phyloP scores from a whole-genome alignment of 2,113 vertebrate genomes.

The Craseonycteris thonglongyai region DNA sequence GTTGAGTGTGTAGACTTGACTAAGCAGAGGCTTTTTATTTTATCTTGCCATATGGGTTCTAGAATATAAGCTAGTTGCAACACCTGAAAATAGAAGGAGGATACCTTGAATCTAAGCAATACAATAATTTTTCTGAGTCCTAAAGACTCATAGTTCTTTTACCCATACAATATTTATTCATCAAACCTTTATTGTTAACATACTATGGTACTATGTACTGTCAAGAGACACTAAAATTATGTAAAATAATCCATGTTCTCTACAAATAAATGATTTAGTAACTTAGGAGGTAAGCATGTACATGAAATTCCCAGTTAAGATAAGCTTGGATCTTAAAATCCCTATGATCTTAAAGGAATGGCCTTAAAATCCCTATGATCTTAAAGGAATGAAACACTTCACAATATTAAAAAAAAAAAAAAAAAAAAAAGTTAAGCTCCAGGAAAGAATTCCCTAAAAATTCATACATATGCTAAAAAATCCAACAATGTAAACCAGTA shows the following conservation, averaged over 20 bases:
- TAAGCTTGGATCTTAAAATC: neutral
- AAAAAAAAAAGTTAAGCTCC: neutral
- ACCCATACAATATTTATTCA: neutral
- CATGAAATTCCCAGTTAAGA: neutral
- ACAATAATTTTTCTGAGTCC: neutral
- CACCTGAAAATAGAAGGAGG: neutral
- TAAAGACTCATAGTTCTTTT: neutral
- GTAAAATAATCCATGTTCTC: neutral
- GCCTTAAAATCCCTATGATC: neutral
- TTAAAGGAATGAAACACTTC: neutral
- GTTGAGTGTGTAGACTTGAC: neutral
- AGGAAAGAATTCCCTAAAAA: neutral
- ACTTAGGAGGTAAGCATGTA: neutral
- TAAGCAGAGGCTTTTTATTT: neutral
- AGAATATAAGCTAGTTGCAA: neutral
- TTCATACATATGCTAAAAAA: neutral
- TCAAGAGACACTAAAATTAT: slow-evolving; percentile 20
- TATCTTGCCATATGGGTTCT: neutral
- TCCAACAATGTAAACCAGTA: neutral
- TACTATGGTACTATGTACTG: neutral
- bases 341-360: neutral
- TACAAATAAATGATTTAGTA: neutral
- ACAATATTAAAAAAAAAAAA: neutral
- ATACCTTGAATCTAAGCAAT: neutral
- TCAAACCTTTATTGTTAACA: neutral